Percentiles rank a stretch among this genome's conserved stretches.
Evolutionary conservation across 1,140 invertebrate species (phyloP).

Genomic region (Camponotus pennsylvanicus): DNA sequence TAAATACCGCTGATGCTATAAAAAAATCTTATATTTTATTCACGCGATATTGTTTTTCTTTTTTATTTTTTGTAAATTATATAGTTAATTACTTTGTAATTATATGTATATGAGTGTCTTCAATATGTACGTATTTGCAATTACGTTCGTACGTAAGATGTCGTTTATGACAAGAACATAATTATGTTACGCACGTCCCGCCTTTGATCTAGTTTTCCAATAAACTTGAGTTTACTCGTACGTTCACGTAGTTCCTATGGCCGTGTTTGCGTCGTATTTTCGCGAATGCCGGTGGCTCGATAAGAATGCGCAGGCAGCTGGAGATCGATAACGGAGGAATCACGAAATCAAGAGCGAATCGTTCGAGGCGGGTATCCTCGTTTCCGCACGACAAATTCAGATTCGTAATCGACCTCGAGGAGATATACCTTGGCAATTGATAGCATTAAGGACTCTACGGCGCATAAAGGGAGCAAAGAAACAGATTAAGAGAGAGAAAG

Average conservation of each 20-base stretch:
- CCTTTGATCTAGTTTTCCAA: background rate
- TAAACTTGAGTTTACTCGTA: slow-evolving; percentile 8
- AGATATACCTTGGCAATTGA: slow-evolving; percentile 32
- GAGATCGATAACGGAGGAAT: slow-evolving; percentile 56
- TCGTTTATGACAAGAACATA: background rate
- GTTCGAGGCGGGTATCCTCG: slow-evolving; percentile 4
- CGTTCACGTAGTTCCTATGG: background rate
- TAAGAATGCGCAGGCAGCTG: slow-evolving; percentile 32
- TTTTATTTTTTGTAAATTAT: background rate
- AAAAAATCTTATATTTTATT: background rate
- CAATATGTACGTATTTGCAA: background rate
- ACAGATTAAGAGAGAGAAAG: background rate
- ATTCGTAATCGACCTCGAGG: slow-evolving; percentile 52
- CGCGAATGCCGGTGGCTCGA: slow-evolving; percentile 22
- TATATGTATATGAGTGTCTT: background rate
- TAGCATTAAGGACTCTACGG: background rate
- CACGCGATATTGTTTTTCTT: background rate
- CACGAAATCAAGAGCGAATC: slow-evolving; percentile 49
- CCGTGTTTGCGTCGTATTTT: slow-evolving; percentile 46
- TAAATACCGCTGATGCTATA: background rate
- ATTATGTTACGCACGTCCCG: background rate
- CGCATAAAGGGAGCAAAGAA: background rate
- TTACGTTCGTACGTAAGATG: background rate
- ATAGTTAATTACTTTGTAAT: no score
- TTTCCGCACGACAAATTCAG: slow-evolving; percentile 69